Conservation (phyloP, 2,888 invertebrate species). For the Camponotus fellah region DNA sequence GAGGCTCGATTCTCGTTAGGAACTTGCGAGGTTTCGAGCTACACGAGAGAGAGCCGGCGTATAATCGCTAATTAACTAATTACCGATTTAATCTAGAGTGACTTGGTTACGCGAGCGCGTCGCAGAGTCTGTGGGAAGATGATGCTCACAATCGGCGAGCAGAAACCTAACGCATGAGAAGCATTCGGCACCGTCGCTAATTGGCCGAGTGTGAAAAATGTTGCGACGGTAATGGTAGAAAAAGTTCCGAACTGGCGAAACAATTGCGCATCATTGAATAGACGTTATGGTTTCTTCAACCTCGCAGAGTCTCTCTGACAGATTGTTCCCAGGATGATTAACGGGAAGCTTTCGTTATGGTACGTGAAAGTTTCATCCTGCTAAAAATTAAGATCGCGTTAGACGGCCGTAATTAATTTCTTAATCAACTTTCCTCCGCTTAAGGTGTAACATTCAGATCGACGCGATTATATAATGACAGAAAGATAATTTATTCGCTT, state of each 20-base stretch:
- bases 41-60: background rate
- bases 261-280: conserved; percentile 54
- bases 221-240: conserved; percentile 58
- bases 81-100: conserved; percentile 57
- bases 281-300: conserved; percentile 31
- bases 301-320: conserved; percentile 14
- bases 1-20: conserved; percentile 41
- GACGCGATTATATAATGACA: background rate
- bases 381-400: background rate
- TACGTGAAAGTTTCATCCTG: conserved; percentile 16
- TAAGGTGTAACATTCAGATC: background rate
- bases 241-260: conserved; percentile 51
- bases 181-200: conserved; percentile 69
- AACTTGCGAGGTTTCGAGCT: conserved; percentile 6
- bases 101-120: conserved; percentile 59
- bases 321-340: conserved; percentile 45
- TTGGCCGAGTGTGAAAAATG: conserved; percentile 68
- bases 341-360: conserved; percentile 7
- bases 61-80: conserved; percentile 62
- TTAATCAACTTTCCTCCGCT: conserved; percentile 3
- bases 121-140: conserved; percentile 69
- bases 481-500: background rate
- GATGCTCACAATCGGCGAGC: conserved; percentile 66
- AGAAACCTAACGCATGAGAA: conserved; percentile 63
- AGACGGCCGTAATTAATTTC: conserved; percentile 2